Percentiles rank a stretch among this genome's conserved stretches.
Evolutionary conservation across 2,113 vertebrate species (phyloP).

Genomic region (Pangasianodon gigas): DNA sequence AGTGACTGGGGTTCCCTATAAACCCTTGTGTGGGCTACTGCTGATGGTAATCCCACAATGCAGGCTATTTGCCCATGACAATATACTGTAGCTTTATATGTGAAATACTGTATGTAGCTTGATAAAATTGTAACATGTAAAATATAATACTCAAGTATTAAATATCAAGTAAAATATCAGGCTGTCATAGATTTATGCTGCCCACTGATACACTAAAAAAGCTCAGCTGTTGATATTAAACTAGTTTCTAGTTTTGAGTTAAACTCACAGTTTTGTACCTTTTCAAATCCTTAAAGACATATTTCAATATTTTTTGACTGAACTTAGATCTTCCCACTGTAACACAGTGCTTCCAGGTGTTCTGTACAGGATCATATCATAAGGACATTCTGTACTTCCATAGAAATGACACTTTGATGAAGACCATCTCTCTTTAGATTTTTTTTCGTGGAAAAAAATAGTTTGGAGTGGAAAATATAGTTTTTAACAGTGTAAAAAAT

Average conservation of each 20-base stretch:
- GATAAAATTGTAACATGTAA: too few species aligned
- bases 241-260: neutral
- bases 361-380: neutral
- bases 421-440: neutral
- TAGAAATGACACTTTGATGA: neutral
- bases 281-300: neutral
- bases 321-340: neutral
- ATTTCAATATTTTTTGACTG: neutral
- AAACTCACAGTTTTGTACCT: neutral
- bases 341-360: too few species aligned
- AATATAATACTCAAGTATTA: too few species aligned
- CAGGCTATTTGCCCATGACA: too few species aligned
- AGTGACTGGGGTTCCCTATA: slow-evolving; percentile 10
- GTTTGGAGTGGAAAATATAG: neutral
- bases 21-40: neutral
- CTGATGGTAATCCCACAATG: neutral
- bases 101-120: neutral
- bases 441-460: neutral
- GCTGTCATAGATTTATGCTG: too few species aligned
- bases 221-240: neutral
- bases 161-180: too few species aligned
- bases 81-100: neutral
- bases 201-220: too few species aligned
- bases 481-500: neutral
- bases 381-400: neutral